Evolutionary conservation across 2,888 invertebrate species (phyloP).

Genomic region (Drosophila pullipes): DNA sequence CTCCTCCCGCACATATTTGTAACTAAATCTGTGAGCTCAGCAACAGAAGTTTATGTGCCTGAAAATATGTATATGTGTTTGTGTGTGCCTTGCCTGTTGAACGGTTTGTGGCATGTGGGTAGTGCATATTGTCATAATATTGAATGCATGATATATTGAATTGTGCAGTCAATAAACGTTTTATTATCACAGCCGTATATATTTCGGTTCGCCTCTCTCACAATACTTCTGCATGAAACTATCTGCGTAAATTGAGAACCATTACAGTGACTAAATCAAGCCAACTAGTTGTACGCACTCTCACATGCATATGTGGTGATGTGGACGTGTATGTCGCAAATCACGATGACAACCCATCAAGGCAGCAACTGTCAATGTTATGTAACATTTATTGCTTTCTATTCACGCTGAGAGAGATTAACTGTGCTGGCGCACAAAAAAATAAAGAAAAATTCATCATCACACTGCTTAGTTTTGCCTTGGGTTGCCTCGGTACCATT

Average conservation of each 20-base stretch:
- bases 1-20: constrained; percentile 52
- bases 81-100: constrained; percentile 42
- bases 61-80: constrained; percentile 15
- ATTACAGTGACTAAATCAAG: constrained; percentile 27
- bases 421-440: neutral
- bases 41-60: constrained; percentile 55
- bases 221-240: constrained; percentile 30
- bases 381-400: constrained; percentile 12
- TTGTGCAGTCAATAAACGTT: constrained; percentile 80
- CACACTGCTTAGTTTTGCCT: constrained; percentile 11
- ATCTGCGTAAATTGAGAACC: constrained; percentile 18
- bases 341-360: constrained; percentile 15
- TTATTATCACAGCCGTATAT: constrained; percentile 74
- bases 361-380: constrained; percentile 16
- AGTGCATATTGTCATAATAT: constrained; percentile 79
- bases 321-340: neutral
- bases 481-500: constrained; percentile 18
- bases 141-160: constrained; percentile 81
- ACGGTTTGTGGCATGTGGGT: constrained; percentile 32
- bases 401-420: neutral
- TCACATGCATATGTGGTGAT: neutral
- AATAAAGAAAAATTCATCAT: constrained; percentile 38
- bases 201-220: constrained; percentile 39
- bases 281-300: neutral
- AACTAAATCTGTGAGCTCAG: constrained; percentile 63